Evolutionary conservation across 2,113 vertebrate species (phyloP).

Genomic region (Coryphaenoides rupestris): DNA sequence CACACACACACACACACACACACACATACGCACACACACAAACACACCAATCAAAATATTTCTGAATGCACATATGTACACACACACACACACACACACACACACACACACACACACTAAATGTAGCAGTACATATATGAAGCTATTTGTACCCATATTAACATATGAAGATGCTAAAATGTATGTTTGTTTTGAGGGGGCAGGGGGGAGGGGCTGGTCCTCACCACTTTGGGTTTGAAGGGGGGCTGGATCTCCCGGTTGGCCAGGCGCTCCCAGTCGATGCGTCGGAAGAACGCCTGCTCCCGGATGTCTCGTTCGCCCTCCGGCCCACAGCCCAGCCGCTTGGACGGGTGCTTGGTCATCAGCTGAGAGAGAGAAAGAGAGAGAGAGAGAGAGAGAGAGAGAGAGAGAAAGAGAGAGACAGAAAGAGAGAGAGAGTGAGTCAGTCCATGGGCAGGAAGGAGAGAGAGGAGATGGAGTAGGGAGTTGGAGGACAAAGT

Average conservation of each 20-base stretch:
- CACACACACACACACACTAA: too few species aligned
- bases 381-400: neutral
- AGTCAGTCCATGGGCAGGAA: conserved; percentile 24
- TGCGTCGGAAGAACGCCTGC: conserved; percentile 95
- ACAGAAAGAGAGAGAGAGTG: conserved; percentile 5
- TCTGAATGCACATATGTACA: too few species aligned
- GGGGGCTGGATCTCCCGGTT: conserved; percentile 93
- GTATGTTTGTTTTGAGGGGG: too few species aligned
- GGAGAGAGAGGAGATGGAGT: conserved; percentile 2
- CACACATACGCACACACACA: too few species aligned
- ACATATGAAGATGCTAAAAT: too few species aligned
- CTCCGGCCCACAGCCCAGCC: conserved; percentile 88
- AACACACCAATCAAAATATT: neutral
- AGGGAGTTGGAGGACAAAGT: too few species aligned
- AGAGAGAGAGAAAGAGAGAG: neutral
- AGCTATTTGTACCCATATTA: too few species aligned
- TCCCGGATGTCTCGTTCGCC: conserved; percentile 91
- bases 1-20: too few species aligned
- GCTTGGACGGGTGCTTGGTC: conserved; percentile 96
- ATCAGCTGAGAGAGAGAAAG: conserved; percentile 76
- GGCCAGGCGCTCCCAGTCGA: conserved; percentile 95
- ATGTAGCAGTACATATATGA: too few species aligned
- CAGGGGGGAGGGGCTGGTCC: conserved; percentile 19
- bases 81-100: too few species aligned
- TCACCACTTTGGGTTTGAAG: conserved; percentile 98